Base-by-base conservation (phyloP, 2,797 vertebrate genomes). In the Florisuga fusca region DNA sequence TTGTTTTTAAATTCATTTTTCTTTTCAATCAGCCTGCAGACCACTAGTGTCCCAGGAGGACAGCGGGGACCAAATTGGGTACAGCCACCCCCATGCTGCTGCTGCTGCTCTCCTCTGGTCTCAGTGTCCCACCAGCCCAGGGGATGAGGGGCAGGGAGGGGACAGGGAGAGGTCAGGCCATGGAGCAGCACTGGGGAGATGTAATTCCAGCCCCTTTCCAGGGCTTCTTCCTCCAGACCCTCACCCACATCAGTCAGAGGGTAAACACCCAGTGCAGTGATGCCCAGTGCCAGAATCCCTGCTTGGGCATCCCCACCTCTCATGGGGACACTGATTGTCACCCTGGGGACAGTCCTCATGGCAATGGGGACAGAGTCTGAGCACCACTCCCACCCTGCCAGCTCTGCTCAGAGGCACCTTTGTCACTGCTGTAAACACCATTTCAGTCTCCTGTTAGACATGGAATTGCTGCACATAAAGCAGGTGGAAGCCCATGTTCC, bases 41-140 rank as follows among this genome's bases (percentile, higher is more conserved):
- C 15, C 0, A 2, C 27, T 68, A 54, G n/a, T 33, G 25, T 27
- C 43, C 50, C 45, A 17, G 21, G 51, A 19, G 59, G 22, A 5
- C 5, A 17, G 29, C 3, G 7, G 11, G 45, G 6, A 15, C 18
- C 5, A 0, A 1, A 17, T 7, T 2, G 74, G 50, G n/a, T 7
- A 48, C 33, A 27, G 72, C 18, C 8, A 0, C 13, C 23, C n/a
- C 22, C 31, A 12, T 0, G 0, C 64, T 45, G 38, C 3, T 0
- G 19, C 1, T 17, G 48, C 19, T 71, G 66, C 38, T 78, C 66
- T 87, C 11, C 38, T 58, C n/a, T 63, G 9, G 1, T 9, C 33
- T 33, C 2, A 1, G 12, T 27, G 64, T 58, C 36, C 22, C 58
- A 4, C 4, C 1, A 1, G 13, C 48, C 15, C 0, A 0, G 17